A percentile compares a stretch with the other conserved stretches of the same genome.
Conservation (phyloP, 2,797 vertebrate species). For the Scomberomorus guttatus region DNA sequence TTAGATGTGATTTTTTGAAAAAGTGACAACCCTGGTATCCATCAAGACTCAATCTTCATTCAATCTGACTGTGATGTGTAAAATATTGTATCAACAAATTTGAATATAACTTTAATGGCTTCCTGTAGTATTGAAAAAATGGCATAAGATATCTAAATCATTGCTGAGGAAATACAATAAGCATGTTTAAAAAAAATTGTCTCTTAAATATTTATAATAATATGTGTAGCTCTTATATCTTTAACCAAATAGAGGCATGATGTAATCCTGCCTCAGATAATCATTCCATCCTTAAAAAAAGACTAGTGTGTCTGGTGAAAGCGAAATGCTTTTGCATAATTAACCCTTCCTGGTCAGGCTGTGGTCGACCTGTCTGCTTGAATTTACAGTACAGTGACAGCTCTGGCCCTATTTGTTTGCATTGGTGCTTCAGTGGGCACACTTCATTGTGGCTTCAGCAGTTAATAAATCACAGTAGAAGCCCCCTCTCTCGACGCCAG, state of each 20-base stretch:
- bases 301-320: slow-evolving; percentile 33
- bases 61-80: no score
- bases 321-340: slow-evolving; percentile 73
- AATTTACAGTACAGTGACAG: slow-evolving; percentile 80
- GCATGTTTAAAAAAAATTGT: no score
- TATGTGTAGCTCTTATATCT: not conserved
- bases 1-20: not conserved
- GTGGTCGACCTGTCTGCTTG: slow-evolving; percentile 68
- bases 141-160: not conserved
- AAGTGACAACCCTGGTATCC: not conserved
- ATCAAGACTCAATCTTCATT: not conserved
- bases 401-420: slow-evolving; percentile 82
- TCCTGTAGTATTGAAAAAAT: not conserved
- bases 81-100: not conserved
- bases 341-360: slow-evolving; percentile 78
- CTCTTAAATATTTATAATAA: not conserved
- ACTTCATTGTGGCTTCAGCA: slow-evolving; percentile 81
- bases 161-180: slow-evolving; percentile 2
- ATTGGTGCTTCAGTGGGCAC: slow-evolving; percentile 81
- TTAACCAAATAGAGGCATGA: slow-evolving; percentile 18
- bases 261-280: slow-evolving; percentile 43
- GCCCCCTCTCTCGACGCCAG: slow-evolving; percentile 52
- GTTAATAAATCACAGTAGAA: slow-evolving; percentile 86
- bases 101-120: not conserved
- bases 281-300: slow-evolving; percentile 47